Percentiles rank a stretch among this genome's conserved stretches.
phyloP scores from a whole-genome alignment of 2,888 invertebrate species.

The Ichneumoninae sp. region DNA sequence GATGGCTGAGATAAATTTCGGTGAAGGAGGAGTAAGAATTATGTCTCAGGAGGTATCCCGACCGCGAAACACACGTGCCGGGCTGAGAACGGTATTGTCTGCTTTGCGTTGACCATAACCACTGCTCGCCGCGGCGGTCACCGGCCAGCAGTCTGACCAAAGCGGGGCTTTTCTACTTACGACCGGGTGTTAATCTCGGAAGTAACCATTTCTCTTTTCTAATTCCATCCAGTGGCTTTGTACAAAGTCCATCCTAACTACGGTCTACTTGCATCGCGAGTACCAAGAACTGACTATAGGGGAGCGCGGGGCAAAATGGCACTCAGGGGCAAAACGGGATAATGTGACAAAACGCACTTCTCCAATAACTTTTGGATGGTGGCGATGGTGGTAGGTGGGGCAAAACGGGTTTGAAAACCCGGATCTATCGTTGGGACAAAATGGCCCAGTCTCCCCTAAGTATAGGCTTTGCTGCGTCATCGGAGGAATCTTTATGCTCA shows the following conservation, averaged over 20 bases:
- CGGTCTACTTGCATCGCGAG: background rate
- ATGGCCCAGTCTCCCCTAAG: too few relatives aligned
- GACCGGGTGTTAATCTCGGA: background rate
- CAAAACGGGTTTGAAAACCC: too few relatives aligned
- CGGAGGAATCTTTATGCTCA: too few relatives aligned
- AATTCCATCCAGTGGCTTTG: background rate
- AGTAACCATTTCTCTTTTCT: background rate
- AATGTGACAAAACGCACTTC: too few relatives aligned
- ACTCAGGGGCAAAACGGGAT: too few relatives aligned
- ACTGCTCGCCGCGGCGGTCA: background rate
- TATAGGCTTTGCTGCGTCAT: too few relatives aligned
- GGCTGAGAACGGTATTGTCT: slow-evolving; percentile 3
- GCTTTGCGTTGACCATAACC: slow-evolving; percentile 10
- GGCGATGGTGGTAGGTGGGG: too few relatives aligned
- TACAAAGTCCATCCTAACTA: background rate
- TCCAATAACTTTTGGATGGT: too few relatives aligned
- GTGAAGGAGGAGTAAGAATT: slow-evolving; percentile 11
- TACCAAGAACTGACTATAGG: too few relatives aligned
- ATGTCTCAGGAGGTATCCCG: slow-evolving; percentile 17
- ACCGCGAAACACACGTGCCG: background rate
- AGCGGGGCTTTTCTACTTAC: slow-evolving; percentile 1
- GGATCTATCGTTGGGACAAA: too few relatives aligned
- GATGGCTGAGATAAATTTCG: slow-evolving; percentile 42
- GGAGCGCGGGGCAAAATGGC: too few relatives aligned
- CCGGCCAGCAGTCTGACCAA: background rate